These are phyloP conservation scores for Tamias sibiricus DNA, from an alignment of 2,113 vertebrate species.

Conservation along the genomic window DNA sequence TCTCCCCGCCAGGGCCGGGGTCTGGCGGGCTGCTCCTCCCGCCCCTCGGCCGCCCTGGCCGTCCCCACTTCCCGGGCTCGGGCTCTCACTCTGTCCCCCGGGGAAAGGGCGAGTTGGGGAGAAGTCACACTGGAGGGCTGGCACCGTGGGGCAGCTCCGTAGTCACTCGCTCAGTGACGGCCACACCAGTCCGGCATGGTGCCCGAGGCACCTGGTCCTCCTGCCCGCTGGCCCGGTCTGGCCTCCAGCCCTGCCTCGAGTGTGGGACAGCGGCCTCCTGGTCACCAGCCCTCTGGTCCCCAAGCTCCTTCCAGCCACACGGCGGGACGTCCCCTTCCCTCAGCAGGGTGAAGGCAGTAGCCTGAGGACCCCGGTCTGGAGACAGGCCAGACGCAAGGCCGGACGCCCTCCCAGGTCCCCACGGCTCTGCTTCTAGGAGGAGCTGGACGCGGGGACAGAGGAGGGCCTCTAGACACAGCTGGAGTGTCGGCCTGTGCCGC, in stretches of 20 bases:
- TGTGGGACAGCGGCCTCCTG: background rate
- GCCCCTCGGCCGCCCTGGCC: rapidly evolving
- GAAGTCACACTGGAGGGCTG: slow-evolving; percentile 48
- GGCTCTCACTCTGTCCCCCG: background rate
- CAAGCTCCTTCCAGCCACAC: background rate
- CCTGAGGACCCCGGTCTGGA: background rate
- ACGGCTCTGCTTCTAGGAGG: background rate
- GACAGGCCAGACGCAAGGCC: background rate
- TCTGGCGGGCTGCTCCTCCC: background rate
- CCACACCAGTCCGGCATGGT: background rate
- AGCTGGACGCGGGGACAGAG: background rate
- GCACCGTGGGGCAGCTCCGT: slow-evolving; percentile 16
- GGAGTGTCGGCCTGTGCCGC: background rate
- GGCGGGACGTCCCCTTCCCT: background rate
- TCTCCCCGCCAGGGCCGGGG: background rate
- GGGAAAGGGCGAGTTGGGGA: slow-evolving; percentile 14
- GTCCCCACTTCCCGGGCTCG: background rate
- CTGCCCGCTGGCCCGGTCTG: background rate
- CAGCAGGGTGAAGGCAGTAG: background rate
- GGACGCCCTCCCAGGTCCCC: background rate
- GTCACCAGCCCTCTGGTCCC: background rate
- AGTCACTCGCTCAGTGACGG: slow-evolving; percentile 42
- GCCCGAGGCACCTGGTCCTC: background rate
- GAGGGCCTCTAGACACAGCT: background rate
- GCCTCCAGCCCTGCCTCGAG: background rate